These are phyloP conservation scores for Drosophila merina DNA, from an alignment of 2,888 invertebrate genomes.

Conservation along the genomic window DNA sequence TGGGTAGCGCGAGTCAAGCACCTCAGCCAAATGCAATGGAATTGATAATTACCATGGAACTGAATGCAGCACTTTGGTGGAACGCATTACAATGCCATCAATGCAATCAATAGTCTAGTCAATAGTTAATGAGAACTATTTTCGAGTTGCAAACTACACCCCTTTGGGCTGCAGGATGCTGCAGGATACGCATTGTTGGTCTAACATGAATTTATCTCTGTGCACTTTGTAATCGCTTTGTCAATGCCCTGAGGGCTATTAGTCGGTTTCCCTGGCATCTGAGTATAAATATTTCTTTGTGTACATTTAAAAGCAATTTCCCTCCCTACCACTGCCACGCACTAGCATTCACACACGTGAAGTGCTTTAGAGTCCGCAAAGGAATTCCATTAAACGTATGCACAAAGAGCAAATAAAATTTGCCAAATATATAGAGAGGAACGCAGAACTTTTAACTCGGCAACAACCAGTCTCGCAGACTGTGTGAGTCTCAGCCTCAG, in stretches of 20 bases:
- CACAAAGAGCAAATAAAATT: constrained; percentile 53
- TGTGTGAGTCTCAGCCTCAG: neutral
- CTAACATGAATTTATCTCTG: constrained; percentile 32
- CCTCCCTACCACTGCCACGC: constrained; percentile 22
- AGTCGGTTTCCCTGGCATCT: constrained; percentile 51
- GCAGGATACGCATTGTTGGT: constrained; percentile 17
- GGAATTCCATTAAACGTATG: constrained; percentile 61
- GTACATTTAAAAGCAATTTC: constrained; percentile 72
- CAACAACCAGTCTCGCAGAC: neutral
- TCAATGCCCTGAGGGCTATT: constrained; percentile 61
- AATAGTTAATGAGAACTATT: constrained; percentile 40
- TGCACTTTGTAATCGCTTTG: constrained; percentile 52
- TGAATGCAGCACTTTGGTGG: neutral
- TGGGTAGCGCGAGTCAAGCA: constrained; percentile 1
- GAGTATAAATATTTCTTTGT: constrained; percentile 65
- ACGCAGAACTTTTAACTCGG: constrained; percentile 26
- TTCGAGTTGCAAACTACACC: constrained; percentile 22
- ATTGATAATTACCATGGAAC: constrained; percentile 31
- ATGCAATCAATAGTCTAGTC: constrained; percentile 29
- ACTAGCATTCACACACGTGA: constrained; percentile 16
- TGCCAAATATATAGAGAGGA: constrained; percentile 25
- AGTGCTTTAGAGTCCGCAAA: constrained; percentile 16
- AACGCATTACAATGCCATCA: constrained; percentile 9
- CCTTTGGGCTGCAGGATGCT: constrained; percentile 7
- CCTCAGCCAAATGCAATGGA: constrained; percentile 16